These are phyloP conservation scores for Meiosimyza platycephala DNA, from an alignment of 2,888 invertebrate species.

Conservation along the genomic window DNA sequence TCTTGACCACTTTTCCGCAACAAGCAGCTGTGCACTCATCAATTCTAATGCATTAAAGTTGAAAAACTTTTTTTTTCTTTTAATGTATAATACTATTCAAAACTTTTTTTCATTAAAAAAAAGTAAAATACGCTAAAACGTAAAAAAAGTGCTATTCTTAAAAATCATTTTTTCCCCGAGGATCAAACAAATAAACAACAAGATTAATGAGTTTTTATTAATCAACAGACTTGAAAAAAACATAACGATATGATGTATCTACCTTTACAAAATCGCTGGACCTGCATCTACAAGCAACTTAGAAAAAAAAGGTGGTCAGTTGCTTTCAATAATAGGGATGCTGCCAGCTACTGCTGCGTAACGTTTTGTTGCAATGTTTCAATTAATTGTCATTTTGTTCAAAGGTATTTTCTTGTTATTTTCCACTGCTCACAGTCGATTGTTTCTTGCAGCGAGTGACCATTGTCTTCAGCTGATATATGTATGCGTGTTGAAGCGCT, in stretches of 20 bases:
- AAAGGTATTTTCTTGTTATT: neutral
- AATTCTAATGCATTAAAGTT: neutral
- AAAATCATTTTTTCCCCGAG: neutral
- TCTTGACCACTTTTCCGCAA: slow-evolving; percentile 17
- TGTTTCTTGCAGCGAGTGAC: neutral
- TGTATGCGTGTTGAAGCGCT: neutral
- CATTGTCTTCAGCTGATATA: neutral
- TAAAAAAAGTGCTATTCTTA: slow-evolving; percentile 8
- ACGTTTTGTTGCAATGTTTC: neutral
- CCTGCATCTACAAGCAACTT: too few species aligned
- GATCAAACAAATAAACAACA: slow-evolving; percentile 9
- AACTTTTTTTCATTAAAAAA: slow-evolving; percentile 19
- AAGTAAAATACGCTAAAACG: neutral
- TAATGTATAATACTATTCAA: slow-evolving; percentile 1
- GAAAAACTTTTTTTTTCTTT: too few species aligned
- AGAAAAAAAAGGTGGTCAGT: slow-evolving; percentile 10
- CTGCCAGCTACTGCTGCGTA: neutral
- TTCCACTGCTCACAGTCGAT: neutral
- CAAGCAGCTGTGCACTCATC: neutral
- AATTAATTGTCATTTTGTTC: slow-evolving; percentile 18
- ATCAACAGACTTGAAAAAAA: slow-evolving; percentile 12
- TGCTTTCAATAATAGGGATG: slow-evolving; percentile 8
- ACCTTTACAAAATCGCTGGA: too few species aligned
- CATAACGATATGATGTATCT: too few species aligned
- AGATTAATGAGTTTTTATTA: slow-evolving; percentile 32